Base-by-base conservation (phyloP, 1,140 invertebrate species). In the Temnothorax curvispinosus region DNA sequence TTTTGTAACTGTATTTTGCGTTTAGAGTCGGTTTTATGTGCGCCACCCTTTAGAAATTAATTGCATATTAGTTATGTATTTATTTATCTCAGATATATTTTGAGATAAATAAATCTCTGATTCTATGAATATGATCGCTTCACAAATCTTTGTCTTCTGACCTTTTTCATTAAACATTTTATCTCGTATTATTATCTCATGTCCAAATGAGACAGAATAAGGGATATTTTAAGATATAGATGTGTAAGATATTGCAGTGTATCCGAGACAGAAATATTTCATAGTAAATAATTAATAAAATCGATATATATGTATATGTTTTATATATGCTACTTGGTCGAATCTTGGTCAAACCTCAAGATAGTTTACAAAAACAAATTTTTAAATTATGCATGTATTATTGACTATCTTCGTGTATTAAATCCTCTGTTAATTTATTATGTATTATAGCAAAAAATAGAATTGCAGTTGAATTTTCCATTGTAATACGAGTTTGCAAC, bases 281-380 rank as follows among this genome's bases (percentile, higher is more conserved):
- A 7, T 7, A 38, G 3, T 38, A 65, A 81, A 81, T 81, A 71
- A 56, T 81, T 56, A 56, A 81, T 81, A 41, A n/a, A 71, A 81
- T 81, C 78, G 35, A 81, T 81, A 81, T 18, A 32, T 71, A 41
- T 81, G 11, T 21, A 56, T 71, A 56, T 71, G 9, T 44, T 44
- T 81, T n/a, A 32, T 58, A 69, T 13, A 56, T 3, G 27, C 27
- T 27, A 41, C 21, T 56, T 54, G 50, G 15, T 0, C 21, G 7
- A 71, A 7, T 27, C 38, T 71, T 71, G 9, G 50, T 18, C 9
- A 78, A 56, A 18, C 0, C 21, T 41, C n/a, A 44, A 81, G 27
- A 44, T 8, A 15, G 3, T 56, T 64, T 21, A 64, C 15, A 50
- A 50, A 64, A 13, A 38, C 44, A 47, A 47, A 47, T 21, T 44